Conservation (phyloP, 2,797 vertebrate species). For the Margarornis squamiger region DNA sequence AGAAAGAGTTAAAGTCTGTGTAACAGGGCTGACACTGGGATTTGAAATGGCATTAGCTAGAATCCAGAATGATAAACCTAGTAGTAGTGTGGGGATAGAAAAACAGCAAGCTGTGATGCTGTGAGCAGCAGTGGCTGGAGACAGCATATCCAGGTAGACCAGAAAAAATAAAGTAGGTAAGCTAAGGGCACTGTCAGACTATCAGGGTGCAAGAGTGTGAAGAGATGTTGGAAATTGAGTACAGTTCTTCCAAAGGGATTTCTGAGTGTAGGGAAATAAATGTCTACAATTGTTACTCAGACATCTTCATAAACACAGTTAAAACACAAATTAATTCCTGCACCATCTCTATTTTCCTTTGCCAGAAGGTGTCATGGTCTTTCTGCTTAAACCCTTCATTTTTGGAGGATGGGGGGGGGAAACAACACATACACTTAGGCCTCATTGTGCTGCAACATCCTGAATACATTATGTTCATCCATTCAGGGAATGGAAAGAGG, state of each 20-base stretch:
- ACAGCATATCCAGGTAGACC: background rate
- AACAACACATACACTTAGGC: background rate
- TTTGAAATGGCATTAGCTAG: background rate
- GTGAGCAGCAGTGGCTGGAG: background rate
- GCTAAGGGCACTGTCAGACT: background rate
- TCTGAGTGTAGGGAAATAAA: background rate
- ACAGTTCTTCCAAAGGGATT: background rate
- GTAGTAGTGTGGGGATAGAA: background rate
- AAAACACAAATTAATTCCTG: background rate
- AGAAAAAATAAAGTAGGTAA: background rate
- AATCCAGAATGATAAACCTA: background rate
- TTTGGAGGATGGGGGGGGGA: accelerated
- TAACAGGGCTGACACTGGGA: background rate
- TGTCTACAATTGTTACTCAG: background rate
- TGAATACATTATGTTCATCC: background rate
- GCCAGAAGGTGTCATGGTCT: background rate
- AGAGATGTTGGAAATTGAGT: background rate
- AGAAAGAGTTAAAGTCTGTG: background rate
- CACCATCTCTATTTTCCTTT: background rate
- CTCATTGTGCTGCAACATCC: background rate
- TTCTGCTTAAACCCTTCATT: background rate
- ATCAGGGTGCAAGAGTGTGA: background rate
- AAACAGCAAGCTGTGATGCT: background rate
- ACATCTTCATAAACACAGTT: background rate
- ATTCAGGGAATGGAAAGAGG: background rate